Percentiles rank a stretch among this genome's conserved stretches.
Conservation (phyloP, 2,888 invertebrate genomes). For the Epirrhoe tristata region DNA sequence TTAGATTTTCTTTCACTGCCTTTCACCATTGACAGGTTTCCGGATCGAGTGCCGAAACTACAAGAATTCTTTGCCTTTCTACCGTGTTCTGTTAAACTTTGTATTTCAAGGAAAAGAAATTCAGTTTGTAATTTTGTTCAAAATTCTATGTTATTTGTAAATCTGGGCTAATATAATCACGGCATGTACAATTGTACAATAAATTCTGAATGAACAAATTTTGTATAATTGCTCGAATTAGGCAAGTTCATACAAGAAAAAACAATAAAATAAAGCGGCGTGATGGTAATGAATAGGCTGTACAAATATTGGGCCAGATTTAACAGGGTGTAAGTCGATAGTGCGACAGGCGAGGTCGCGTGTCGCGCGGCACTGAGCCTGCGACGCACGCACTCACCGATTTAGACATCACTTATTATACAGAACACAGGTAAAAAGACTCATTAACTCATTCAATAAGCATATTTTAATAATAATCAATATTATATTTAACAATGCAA, state of each 20-base stretch:
- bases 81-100: constrained; percentile 50
- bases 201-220: constrained; percentile 63
- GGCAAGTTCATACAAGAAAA: constrained; percentile 62
- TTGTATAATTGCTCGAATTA: constrained; percentile 64
- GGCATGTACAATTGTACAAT: constrained; percentile 40
- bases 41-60: constrained; percentile 45
- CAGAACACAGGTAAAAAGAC: constrained; percentile 60
- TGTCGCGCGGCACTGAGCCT: constrained; percentile 59
- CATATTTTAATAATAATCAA: background rate
- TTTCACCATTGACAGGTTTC: constrained; percentile 78
- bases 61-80: constrained; percentile 44
- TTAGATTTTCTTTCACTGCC: constrained; percentile 83
- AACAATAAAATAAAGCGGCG: constrained; percentile 75
- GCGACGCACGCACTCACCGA: constrained; percentile 61
- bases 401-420: constrained; percentile 71
- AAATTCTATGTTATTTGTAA: constrained; percentile 10
- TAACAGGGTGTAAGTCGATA: constrained; percentile 83
- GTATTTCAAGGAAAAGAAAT: constrained; percentile 50
- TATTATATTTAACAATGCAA: background rate
- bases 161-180: constrained; percentile 15
- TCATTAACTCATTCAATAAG: constrained; percentile 53
- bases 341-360: constrained; percentile 78
- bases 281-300: constrained; percentile 77
- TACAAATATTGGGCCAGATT: constrained; percentile 82
- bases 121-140: constrained; percentile 2